Conservation (phyloP, 2,113 vertebrate genomes). For the Syngnathus typhle region DNA sequence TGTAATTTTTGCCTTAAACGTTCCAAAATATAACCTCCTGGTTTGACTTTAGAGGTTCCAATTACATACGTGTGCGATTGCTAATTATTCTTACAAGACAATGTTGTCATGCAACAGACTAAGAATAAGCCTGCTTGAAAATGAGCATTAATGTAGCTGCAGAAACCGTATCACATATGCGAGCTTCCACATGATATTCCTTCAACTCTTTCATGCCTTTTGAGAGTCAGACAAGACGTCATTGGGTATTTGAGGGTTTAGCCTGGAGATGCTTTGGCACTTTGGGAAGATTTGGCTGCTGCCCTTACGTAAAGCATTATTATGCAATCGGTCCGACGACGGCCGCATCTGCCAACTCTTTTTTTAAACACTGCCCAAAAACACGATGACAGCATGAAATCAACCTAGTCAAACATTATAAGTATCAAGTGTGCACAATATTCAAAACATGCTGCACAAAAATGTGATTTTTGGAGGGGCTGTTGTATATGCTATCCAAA, state of each 20-base stretch:
- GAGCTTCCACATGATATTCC: not conserved
- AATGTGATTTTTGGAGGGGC: not conserved
- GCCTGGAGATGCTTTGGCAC: constrained; percentile 46
- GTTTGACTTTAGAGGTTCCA: not conserved
- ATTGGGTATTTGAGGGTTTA: constrained; percentile 31
- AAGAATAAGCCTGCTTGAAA: constrained; percentile 32
- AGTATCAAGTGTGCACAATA: not conserved
- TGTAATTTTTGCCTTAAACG: not conserved
- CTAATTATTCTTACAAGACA: not conserved
- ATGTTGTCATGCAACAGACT: not conserved
- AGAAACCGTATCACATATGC: not conserved
- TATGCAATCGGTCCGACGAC: constrained; percentile 51
- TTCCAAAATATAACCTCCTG: not conserved
- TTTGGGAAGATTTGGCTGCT: constrained; percentile 34
- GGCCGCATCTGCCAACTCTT: constrained; percentile 44
- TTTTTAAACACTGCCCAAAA: constrained; percentile 6
- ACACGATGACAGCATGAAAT: constrained; percentile 20
- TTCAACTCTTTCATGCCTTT: not conserved
- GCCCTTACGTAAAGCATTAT: constrained; percentile 54
- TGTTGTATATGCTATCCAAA: constrained; percentile 4
- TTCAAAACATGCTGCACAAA: not conserved
- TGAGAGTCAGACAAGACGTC: constrained; percentile 13
- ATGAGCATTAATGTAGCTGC: constrained; percentile 25
- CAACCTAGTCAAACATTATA: constrained; percentile 6
- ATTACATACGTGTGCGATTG: not conserved